Evolutionary conservation across 2,888 invertebrate species (phyloP), one percentile per base, ranked within the genome.

Genomic region (Abrostola tripartita): DNA sequence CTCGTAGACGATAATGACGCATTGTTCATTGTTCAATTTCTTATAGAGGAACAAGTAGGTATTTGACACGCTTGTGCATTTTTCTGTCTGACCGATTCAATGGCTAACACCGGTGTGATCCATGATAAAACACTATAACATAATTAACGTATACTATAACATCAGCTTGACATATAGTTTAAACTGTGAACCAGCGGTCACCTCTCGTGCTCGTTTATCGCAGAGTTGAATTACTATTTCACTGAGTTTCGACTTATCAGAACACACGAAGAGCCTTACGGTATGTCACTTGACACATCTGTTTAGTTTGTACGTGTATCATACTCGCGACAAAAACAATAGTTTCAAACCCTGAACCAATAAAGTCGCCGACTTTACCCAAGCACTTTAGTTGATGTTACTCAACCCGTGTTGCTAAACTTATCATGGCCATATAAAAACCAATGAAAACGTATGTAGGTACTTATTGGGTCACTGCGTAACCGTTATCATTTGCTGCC

Each of bases 1-100:
- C 4, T 24, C 24, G 24, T 24, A 24, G 36, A 41, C 12, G n/a
- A 12, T 41, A 59, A 51, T 52, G 52, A 50, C 14, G 11, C 64
- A 63, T 57, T 63, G 59, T 70, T 59, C 59, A 24, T 40, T 49
- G 44, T 61, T 42, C 52, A 55, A 37, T 72, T 53, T 58, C n/a
- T 44, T 57, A 40, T 10, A 11, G 69, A 74, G 62, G 70, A 71
- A 56, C 42, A 41, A 12, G n/a, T n/a, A n/a, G n/a, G 12, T 37
- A 57, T 58, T 71, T 52, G 57, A 51, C 40, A 53, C 51, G 24
- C 14, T 64, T 12, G 47, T 37, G 59, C 60, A 55, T 64, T 56
- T 50, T 75, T 50, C 24, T 24, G 24, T 24, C 24, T 24, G 24
- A 24, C 24, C 1, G 24, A 24, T 24, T 24, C 24, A 2, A 24